Percentiles rank a stretch among this genome's conserved stretches.
These are phyloP conservation scores for Chanos chanos DNA, from an alignment of 2,797 vertebrate genomes.

Conservation along the genomic window DNA sequence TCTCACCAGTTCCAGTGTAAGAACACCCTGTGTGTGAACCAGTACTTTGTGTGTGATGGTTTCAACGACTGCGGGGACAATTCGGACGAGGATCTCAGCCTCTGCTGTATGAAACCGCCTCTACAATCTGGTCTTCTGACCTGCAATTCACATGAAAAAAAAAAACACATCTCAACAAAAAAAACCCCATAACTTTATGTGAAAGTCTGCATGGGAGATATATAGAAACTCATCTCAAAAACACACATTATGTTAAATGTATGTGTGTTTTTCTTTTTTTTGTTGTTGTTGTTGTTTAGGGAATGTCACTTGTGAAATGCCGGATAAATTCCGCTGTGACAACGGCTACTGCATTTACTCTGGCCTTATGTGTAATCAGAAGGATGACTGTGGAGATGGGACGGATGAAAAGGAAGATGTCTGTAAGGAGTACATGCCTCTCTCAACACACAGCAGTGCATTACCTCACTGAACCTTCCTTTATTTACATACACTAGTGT, in stretches of 20 bases:
- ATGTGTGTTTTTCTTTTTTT: no score
- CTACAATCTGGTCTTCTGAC: no score
- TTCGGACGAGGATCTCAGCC: slow-evolving; percentile 93
- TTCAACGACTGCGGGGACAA: slow-evolving; percentile 93
- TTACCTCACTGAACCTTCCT: not conserved
- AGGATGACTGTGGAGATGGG: slow-evolving; percentile 91
- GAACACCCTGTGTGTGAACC: slow-evolving; percentile 90
- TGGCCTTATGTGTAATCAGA: slow-evolving; percentile 86
- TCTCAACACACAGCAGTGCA: no score
- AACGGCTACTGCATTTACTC: slow-evolving; percentile 95
- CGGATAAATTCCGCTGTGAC: slow-evolving; percentile 88
- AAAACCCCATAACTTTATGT: not conserved
- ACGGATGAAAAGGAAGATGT: slow-evolving; percentile 88
- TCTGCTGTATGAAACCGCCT: no score
- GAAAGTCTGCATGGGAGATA: no score
- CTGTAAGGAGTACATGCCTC: slow-evolving; percentile 79
- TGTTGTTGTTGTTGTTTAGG: no score
- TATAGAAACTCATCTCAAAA: no score
- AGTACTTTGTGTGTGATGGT: slow-evolving; percentile 91
- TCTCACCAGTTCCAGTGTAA: slow-evolving; percentile 88
- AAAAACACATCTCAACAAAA: slow-evolving; percentile 63
- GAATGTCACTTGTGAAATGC: slow-evolving; percentile 81
- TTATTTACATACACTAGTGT: not conserved
- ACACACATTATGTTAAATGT: no score
- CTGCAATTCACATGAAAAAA: no score